Percentiles rank a stretch among this genome's conserved stretches.
Conservation (phyloP, 2,888 invertebrate genomes). For the Drosophila ezoana region DNA sequence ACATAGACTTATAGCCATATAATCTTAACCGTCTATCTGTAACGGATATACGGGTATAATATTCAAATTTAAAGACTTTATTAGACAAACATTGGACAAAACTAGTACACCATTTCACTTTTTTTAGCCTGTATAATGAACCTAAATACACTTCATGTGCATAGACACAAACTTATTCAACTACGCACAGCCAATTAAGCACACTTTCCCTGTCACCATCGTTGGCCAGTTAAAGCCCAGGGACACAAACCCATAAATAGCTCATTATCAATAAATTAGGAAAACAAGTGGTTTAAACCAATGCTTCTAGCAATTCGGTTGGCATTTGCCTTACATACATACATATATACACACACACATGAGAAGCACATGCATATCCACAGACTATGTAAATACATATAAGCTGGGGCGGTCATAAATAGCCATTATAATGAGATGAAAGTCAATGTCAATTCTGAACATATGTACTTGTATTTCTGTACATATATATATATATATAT, state of each 20-base stretch:
- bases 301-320: constrained; percentile 55
- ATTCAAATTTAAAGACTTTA: too few relatives aligned
- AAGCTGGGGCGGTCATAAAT: constrained; percentile 65
- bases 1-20: too few relatives aligned
- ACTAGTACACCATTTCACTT: neutral
- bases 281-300: constrained; percentile 69
- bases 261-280: constrained; percentile 78
- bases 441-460: constrained; percentile 75
- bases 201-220: constrained; percentile 33
- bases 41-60: too few relatives aligned
- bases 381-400: constrained; percentile 8
- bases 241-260: constrained; percentile 63
- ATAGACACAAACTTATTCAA: neutral
- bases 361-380: constrained; percentile 2
- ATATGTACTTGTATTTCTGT: constrained; percentile 16
- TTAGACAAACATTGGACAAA: too few relatives aligned
- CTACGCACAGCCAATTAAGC: constrained; percentile 13
- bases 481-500: neutral
- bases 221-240: constrained; percentile 14
- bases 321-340: constrained; percentile 34
- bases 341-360: neutral
- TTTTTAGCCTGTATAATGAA: neutral
- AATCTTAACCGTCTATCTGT: too few relatives aligned
- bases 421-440: constrained; percentile 78
- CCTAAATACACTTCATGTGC: neutral